Evolutionary conservation across 1,140 invertebrate species (phyloP), one percentile per base, ranked within the genome.

Genomic region (Planococcus citri): DNA sequence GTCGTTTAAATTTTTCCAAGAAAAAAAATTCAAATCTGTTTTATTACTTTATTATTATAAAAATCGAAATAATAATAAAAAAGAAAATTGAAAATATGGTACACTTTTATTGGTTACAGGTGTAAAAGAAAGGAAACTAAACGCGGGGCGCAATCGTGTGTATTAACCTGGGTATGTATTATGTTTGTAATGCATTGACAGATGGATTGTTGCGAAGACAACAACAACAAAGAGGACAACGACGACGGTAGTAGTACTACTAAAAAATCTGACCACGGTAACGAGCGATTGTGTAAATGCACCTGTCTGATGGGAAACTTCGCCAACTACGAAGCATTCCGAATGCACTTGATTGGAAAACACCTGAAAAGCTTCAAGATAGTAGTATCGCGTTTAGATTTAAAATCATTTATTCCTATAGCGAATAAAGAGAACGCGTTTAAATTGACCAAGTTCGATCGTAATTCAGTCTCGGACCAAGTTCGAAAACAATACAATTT

Each of bases 41-140:
- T n/a, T n/a, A n/a, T n/a, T n/a, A n/a, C n/a, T n/a, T n/a, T n/a
- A n/a, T n/a, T n/a, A 33, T 12, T 33, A 12, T 33, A 33, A 33
- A 33, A 33, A 33, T 3, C 3, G 12, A 33, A 33, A 6, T 33
- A 33, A 33, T 6, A 3, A 33, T 6, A 33, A 33, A 33, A 33
- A 33, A 33, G 12, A 33, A 33, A 33, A 51, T 20, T 51, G 41
- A 51, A 51, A 51, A 51, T n/a, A 51, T 51, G 2, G 41, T 6
- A 51, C 41, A 51, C 41, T 51, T 51, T 51, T 51, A 51, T 51
- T 51, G 41, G 41, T 51, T 51, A 51, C 41, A 51, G 41, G 41
- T 51, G 41, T 51, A 51, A 51, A 51, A 51, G 41, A 51, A 51
- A 51, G 41, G 41, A 51, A 51, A 51, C n/a, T 51, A 51, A 14